A percentile compares a stretch with the other conserved stretches of the same genome.
These are phyloP conservation scores for Chaetodon auriga DNA, from an alignment of 2,113 vertebrate genomes.

Conservation along the genomic window DNA sequence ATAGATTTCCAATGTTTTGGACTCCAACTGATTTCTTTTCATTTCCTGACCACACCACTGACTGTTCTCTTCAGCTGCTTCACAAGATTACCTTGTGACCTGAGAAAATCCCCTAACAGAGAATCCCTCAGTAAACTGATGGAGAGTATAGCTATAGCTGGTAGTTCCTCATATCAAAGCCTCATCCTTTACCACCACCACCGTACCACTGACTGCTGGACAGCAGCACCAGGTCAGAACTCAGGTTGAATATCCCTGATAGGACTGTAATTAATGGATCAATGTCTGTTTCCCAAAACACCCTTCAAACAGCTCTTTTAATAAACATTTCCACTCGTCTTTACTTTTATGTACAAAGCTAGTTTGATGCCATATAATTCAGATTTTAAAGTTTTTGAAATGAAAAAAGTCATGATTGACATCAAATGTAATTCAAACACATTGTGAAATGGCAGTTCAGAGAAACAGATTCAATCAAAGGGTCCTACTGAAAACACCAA, in stretches of 20 bases:
- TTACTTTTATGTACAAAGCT: background rate
- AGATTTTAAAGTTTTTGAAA: background rate
- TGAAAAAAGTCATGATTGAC: background rate
- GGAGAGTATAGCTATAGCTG: conserved; percentile 20
- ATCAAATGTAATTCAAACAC: background rate
- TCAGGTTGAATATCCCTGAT: background rate
- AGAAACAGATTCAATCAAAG: background rate
- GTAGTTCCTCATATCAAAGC: conserved; percentile 5
- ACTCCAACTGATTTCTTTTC: conserved; percentile 35
- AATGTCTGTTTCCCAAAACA: background rate
- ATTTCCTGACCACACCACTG: conserved; percentile 43
- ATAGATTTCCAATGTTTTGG: conserved; percentile 41
- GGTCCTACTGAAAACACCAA: background rate
- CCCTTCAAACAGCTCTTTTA: background rate
- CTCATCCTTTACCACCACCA: background rate
- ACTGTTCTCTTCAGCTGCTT: conserved; percentile 39
- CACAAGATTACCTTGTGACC: conserved; percentile 32
- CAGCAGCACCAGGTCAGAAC: background rate
- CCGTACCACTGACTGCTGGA: background rate
- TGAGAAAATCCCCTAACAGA: conserved; percentile 40
- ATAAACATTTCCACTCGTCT: background rate
- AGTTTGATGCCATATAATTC: background rate
- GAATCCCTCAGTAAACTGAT: conserved; percentile 9
- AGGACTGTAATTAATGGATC: background rate
- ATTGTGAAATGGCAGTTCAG: background rate